Base-by-base conservation (phyloP, 2,888 invertebrate species). In the Zhuqinia jingwanae region DNA sequence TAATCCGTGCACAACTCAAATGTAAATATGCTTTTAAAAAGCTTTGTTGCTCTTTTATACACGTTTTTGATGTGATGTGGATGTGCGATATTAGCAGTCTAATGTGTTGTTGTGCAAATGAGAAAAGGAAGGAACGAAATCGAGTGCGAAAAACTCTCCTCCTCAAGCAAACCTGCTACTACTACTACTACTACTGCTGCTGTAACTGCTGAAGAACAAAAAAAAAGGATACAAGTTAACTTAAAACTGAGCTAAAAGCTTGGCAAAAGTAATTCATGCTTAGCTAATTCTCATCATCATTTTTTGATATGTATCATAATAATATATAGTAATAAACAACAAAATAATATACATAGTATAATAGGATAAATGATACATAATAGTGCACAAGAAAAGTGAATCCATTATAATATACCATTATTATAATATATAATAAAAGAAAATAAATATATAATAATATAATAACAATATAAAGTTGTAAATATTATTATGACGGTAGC, bases 51-150 rank as follows among this genome's bases (percentile, higher is more conserved):
- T 50, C 20, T 45, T 68, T 30, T 2, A 20, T 17, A 1, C 10
- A 56, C 10, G 58, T 25, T 11, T 27, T 20, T 53, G n/a, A 30
- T 75, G 75, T 56, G 56, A 56, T 75, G 53, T 75, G 75, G 1
- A 75, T 36, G 36, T 53, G 73, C 27, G 50, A 73, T 50, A 47
- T 27, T 73, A n/a, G 25, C n/a, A n/a, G 22, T 15, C 22, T 47
- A 73, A 50, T 50, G 15, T 60, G 81, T 42, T 73, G 47, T 70
- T 70, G 20, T 73, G 75, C 30, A 82, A 75, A 60, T 30, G 75
- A 60, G 22, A 75, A 82, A 73, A 75, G 75, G 73, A 82, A 82
- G 45, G 30, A 73, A 82, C 73, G 50, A 75, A 83, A 76, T 65
- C 75, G 68, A 76, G 76, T 83, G 83, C 76, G 45, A 83, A 83